phyloP scores from a whole-genome alignment of 2,797 vertebrate genomes.

The Danio tinwini region DNA sequence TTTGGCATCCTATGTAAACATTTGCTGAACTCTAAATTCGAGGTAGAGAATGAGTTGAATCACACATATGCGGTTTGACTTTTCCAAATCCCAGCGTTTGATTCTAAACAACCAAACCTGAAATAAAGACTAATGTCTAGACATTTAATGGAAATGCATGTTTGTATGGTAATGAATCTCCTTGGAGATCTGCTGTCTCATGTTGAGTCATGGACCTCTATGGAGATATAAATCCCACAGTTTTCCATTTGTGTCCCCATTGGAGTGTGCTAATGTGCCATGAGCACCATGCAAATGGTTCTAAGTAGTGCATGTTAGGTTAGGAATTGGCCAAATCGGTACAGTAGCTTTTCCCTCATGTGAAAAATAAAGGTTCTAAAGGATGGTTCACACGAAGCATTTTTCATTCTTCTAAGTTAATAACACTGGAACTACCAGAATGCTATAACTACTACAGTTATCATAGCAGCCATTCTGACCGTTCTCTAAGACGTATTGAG shows the following conservation, averaged over 20 bases:
- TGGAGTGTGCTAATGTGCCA: constrained; percentile 3
- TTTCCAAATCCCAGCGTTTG: constrained; percentile 18
- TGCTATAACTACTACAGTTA: no score
- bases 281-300: neutral
- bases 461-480: no score
- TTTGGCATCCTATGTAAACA: neutral
- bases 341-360: neutral
- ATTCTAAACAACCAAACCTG: constrained; percentile 12
- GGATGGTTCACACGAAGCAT: no score
- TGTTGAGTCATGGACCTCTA: constrained; percentile 36
- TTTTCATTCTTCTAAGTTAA: no score
- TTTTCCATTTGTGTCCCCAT: constrained; percentile 3
- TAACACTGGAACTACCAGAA: no score
- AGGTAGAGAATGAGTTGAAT: constrained; percentile 30
- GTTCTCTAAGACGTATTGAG: no score
- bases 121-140: constrained; percentile 18
- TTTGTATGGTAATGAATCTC: constrained; percentile 38
- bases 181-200: constrained; percentile 17
- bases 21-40: neutral
- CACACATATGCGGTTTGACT: constrained; percentile 20
- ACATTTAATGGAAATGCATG: neutral
- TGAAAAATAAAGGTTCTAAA: no score
- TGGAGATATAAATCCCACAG: neutral
- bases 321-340: neutral
- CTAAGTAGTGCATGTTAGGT: constrained; percentile 11